Base-by-base conservation (phyloP, 2,888 invertebrate genomes). In the Ametastegia equiseti region DNA sequence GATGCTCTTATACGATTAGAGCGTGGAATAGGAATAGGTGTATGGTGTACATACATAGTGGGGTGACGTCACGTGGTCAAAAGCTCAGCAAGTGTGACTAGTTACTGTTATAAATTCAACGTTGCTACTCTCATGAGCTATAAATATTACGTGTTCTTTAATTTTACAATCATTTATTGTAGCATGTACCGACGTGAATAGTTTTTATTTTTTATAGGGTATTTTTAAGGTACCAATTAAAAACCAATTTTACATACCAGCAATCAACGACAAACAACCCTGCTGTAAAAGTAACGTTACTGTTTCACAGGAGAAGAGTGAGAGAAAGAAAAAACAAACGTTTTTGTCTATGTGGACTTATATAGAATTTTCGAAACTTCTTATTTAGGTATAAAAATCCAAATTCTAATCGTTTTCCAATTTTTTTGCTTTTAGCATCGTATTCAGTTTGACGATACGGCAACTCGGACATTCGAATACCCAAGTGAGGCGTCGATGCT, bases 391-490 rank as follows among this genome's bases (percentile, higher is more conserved):
- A 9, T 36, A 9, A 19, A 11, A 1, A 27, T 36, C n/a, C n/a
- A 45, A 42, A 13, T n/a, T 36, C 7, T 1, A 0, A 27, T 30
- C 5, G 23, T 13, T 15, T 11, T 19, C n/a, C 13, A 82, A 81
- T 71, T 83, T 81, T 83, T 86, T 36, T 75, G 11, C 80, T 83
- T 83, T 88, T 86, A 98, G 97, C 93, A 97, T 90, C 96, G 95
- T 92, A 97, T 98, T 89, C 96, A 96, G 89, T 98, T 98, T 93
- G 96, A 97, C 92, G 98, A 98, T 91, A 94, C 95, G 81, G 94
- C 96, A 81, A 97, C 97, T 86, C 95, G 96, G 86, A 96, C 97
- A 80, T 98, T 96, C 93, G 98, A 98, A 93, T 98, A 98, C 92
- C 98, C 98, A 80, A 97, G 97, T 82, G 98, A 98, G 93, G 94